Evolutionary conservation across 2,797 vertebrate species (phyloP), one percentile per base, ranked within the genome.

Genomic region (Sus cebifrons): DNA sequence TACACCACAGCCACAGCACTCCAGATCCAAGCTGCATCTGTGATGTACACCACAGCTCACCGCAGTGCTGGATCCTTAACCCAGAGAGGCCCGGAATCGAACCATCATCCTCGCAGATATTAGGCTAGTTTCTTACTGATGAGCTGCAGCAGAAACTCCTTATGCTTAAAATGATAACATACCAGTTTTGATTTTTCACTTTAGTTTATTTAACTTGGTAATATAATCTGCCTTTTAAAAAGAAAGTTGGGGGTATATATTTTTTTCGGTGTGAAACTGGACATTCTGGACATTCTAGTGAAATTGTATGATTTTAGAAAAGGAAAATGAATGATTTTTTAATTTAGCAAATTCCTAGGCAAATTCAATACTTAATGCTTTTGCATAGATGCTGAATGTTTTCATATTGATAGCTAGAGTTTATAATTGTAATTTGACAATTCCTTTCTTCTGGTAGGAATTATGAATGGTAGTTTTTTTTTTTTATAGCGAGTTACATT

Each of bases 231-330:
- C 56, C n/a, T 77, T 93, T 91, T 84, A 62, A 86, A 79, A 86
- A 12, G 25, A 70, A 83, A 67, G 5, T 70, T 79, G 60, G 40
- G 23, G 16, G 52, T 36, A 36, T 36, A 36, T 89, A 3, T 83
- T 74, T 77, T 91, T 92, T 94, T 95, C n/a, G 68, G 49, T 29
- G 25, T 65, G 86, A 86, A 94, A 79, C 54, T 86, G 32, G 65
- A 32, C 77, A 18, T 52, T 68, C 36, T 60, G 58, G 36, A n/a
- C 71, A 70, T 32, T 52, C n/a, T 75, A 20, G 8, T 93, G 49
- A 75, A 83, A 49, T 83, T 49, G 36, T 89, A 56, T 95, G 73
- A 90, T 62, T 88, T 95, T 92, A 70, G 89, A 60, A 73, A 86
- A 93, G 65, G 92, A 68, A 93, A 94, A 83, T 15, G 32, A 58